Percentiles rank a stretch among this genome's conserved stretches.
These are phyloP conservation scores for Sylvicapra grimmia DNA, from an alignment of 2,113 vertebrate species.

Conservation along the genomic window DNA sequence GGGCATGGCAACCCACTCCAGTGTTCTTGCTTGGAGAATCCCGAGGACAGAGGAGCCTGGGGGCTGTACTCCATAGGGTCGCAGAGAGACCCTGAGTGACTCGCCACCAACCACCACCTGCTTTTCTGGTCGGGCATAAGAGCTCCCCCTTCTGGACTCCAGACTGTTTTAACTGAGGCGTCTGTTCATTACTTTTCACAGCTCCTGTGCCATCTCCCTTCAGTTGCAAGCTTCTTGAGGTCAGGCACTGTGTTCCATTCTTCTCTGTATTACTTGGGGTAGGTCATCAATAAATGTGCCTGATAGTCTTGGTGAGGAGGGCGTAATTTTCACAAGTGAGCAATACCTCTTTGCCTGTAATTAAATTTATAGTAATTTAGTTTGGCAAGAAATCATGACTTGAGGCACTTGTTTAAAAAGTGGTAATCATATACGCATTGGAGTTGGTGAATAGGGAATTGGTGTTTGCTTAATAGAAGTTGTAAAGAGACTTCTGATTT, in stretches of 20 bases:
- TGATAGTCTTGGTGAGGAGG: not conserved
- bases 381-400: constrained; percentile 51
- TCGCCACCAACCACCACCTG: not conserved
- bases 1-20: too few relatives aligned
- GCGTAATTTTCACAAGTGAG: not conserved
- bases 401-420: constrained; percentile 34
- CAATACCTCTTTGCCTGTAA: constrained; percentile 5
- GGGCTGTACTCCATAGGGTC: too few relatives aligned
- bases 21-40: too few relatives aligned
- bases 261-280: not conserved
- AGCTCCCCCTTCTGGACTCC: not conserved
- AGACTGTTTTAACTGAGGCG: not conserved
- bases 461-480: constrained; percentile 44
- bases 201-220: not conserved
- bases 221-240: not conserved
- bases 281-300: not conserved
- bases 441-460: constrained; percentile 26
- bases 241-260: not conserved
- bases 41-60: too few relatives aligned
- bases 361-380: constrained; percentile 56
- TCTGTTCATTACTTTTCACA: not conserved
- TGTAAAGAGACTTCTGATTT: constrained; percentile 42
- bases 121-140: not conserved
- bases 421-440: constrained; percentile 26
- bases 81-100: not conserved